phyloP scores from a whole-genome alignment of 1,140 invertebrate genomes.

The Chymomyza costata region DNA sequence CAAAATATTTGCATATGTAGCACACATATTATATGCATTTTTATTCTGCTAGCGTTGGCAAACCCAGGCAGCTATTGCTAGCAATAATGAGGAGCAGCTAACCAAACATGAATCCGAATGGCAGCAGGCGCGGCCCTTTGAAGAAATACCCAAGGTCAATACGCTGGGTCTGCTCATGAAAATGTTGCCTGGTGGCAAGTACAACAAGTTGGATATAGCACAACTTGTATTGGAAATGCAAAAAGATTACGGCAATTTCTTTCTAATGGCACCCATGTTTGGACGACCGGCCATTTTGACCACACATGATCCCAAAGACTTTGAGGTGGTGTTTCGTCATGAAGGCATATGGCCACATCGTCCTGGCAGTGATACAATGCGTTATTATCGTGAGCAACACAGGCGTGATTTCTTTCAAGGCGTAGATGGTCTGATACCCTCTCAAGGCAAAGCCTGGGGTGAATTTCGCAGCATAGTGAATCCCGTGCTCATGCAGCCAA shows the following conservation, averaged over 20 bases:
- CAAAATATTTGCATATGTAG: neutral
- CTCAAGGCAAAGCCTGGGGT: constrained; percentile 25
- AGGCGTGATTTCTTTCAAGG: constrained; percentile 22
- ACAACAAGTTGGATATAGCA: constrained; percentile 3
- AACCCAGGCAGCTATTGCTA: constrained; percentile 24
- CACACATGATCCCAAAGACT: constrained; percentile 22
- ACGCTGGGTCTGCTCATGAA: constrained; percentile 4
- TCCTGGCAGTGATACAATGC: constrained; percentile 9
- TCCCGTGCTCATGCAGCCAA: constrained; percentile 26
- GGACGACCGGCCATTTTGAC: constrained; percentile 5
- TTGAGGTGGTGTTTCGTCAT: constrained; percentile 27
- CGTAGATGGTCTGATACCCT: constrained; percentile 8
- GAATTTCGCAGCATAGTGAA: constrained; percentile 21
- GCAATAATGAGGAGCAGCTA: constrained; percentile 1
- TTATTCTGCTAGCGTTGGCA: constrained; percentile 53
- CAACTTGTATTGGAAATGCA: constrained; percentile 4
- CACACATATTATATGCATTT: neutral
- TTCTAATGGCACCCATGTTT: constrained; percentile 7
- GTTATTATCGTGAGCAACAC: constrained; percentile 23
- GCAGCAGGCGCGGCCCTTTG: constrained; percentile 20
- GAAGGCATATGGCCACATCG: constrained; percentile 16
- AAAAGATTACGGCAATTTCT: constrained; percentile 19
- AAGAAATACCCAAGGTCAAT: constrained; percentile 12
- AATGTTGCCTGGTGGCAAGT: constrained; percentile 15
- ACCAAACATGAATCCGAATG: constrained; percentile 28